Conservation (phyloP, 2,888 invertebrate species). For the Steromphala cineraria region DNA sequence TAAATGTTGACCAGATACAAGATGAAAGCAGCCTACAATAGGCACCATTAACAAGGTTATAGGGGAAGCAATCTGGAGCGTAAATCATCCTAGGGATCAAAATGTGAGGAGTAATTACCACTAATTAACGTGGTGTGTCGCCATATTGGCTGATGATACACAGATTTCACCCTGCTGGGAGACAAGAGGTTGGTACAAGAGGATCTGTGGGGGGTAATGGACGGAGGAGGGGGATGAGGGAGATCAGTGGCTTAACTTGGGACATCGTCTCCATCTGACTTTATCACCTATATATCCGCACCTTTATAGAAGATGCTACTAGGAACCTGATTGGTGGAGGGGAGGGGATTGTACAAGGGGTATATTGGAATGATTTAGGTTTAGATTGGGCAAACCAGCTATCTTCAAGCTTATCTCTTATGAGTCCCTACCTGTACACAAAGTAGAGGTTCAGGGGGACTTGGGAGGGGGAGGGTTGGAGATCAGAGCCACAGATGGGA, state of each 20-base stretch:
- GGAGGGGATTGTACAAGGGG: too few relatives aligned
- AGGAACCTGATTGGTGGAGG: too few relatives aligned
- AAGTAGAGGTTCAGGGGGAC: neutral
- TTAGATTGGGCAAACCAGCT: neutral
- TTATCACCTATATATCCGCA: neutral
- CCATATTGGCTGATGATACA: neutral
- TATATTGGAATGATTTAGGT: neutral
- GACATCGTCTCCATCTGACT: neutral
- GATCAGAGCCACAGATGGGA: too few relatives aligned
- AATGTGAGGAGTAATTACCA: conserved; percentile 4
- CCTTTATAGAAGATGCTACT: neutral
- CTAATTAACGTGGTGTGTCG: conserved; percentile 6
- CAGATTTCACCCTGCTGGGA: conserved; percentile 6
- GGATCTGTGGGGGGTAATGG: neutral
- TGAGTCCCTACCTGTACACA: neutral
- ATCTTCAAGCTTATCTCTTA: neutral
- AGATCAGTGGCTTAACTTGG: neutral
- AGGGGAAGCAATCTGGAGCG: neutral
- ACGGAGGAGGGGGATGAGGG: neutral
- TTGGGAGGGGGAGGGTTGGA: neutral
- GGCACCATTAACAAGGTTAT: neutral
- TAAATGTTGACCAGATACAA: conserved; percentile 18
- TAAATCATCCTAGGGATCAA: neutral
- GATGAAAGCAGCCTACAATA: conserved; percentile 6
- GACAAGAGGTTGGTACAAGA: neutral